Evolutionary conservation across 2,888 invertebrate genomes (phyloP).

Genomic region (Furcula furcula): DNA sequence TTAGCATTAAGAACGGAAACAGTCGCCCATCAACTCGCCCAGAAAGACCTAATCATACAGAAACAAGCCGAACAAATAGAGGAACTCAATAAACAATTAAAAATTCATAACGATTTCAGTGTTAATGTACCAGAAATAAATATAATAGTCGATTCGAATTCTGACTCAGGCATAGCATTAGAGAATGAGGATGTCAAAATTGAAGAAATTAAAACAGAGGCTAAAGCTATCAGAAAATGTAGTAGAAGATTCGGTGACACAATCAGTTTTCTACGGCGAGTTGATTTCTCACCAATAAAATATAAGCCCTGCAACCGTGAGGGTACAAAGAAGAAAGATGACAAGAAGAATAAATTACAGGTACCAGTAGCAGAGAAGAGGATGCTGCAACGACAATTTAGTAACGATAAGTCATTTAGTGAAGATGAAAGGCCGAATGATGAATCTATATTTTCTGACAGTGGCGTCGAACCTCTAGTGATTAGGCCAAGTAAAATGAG

Average conservation of each 20-base stretch:
- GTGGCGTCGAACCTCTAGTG: slow-evolving; percentile 50
- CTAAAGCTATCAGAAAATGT: slow-evolving; percentile 62
- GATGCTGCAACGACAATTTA: slow-evolving; percentile 48
- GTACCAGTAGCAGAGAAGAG: slow-evolving; percentile 50
- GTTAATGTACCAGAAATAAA: slow-evolving; percentile 57
- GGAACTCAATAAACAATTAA: slow-evolving; percentile 57
- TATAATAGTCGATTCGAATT: slow-evolving; percentile 67
- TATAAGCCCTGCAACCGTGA: slow-evolving; percentile 65
- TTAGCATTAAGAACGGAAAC: slow-evolving; percentile 63
- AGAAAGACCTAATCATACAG: slow-evolving; percentile 67
- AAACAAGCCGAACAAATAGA: slow-evolving; percentile 61
- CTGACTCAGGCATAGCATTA: slow-evolving; percentile 71
- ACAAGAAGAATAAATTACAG: slow-evolving; percentile 62
- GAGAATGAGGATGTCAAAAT: slow-evolving; percentile 62
- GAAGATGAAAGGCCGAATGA: slow-evolving; percentile 62
- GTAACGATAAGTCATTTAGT: slow-evolving; percentile 58
- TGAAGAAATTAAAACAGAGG: slow-evolving; percentile 52
- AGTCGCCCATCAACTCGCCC: slow-evolving; percentile 62
- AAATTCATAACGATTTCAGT: slow-evolving; percentile 40
- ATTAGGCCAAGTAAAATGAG: slow-evolving; percentile 66
- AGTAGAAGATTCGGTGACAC: slow-evolving; percentile 72
- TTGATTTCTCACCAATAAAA: slow-evolving; percentile 76
- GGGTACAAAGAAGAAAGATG: slow-evolving; percentile 60
- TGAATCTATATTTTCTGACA: slow-evolving; percentile 57
- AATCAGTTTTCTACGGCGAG: slow-evolving; percentile 69